These are phyloP conservation scores for Paramormyrops kingsleyae DNA, from an alignment of 2,113 vertebrate species.

Conservation along the genomic window DNA sequence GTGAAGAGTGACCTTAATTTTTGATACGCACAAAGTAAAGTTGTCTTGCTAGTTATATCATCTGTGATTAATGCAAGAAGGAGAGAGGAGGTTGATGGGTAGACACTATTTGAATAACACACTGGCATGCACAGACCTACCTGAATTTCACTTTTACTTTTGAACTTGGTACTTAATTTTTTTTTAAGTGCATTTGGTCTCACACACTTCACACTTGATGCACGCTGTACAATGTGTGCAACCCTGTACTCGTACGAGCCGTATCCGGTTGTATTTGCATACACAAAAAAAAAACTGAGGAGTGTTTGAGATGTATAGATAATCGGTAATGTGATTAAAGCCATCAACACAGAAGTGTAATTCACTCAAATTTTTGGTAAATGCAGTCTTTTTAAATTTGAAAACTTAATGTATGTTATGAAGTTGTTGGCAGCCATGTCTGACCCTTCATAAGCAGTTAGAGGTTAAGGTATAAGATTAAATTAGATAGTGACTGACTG, in stretches of 20 bases:
- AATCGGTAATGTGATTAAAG: neutral
- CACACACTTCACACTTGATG: neutral
- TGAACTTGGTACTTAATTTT: neutral
- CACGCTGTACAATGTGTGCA: neutral
- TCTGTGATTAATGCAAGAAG: neutral
- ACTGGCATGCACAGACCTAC: neutral
- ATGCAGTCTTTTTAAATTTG: neutral
- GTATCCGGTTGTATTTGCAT: neutral
- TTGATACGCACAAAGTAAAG: slow-evolving; percentile 45
- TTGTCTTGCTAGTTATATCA: neutral
- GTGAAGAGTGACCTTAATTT: neutral
- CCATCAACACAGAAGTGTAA: neutral
- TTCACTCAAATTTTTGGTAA: neutral
- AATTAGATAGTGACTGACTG: neutral
- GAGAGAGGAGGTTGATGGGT: neutral
- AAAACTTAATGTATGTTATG: neutral
- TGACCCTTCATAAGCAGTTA: neutral
- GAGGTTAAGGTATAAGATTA: neutral
- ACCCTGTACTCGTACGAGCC: neutral
- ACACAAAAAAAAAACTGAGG: neutral
- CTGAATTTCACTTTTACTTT: neutral
- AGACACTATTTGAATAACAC: neutral
- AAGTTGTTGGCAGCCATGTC: neutral
- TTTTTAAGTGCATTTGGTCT: neutral
- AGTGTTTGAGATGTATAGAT: neutral